Evolutionary conservation across 2,113 vertebrate genomes (phyloP), one percentile per base, ranked within the genome.

Genomic region (Eulemur macaco): DNA sequence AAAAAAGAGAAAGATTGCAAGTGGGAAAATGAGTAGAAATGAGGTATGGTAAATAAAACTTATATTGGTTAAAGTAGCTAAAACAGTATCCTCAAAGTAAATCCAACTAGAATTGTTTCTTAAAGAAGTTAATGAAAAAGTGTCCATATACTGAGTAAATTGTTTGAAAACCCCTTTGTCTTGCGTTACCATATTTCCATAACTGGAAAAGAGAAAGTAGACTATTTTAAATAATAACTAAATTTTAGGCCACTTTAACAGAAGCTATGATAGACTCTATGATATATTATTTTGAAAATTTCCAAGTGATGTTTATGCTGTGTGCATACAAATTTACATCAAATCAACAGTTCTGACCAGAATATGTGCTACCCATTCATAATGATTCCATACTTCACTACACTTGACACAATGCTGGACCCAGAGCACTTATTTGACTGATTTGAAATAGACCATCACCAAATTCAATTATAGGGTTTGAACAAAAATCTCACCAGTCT

Each of bases 11-110:
- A 80, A 63, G 3, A 37, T 81, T 84, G 4, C 20, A 84, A 78
- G 15, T 95, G 17, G 34, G 31, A n/a, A 95, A 97, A 86, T 68
- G 29, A 91, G 13, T 86, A 54, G 3, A 89, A 94, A 92, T 94
- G 14, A 54, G 23, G 9, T 63, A 84, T 52, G 27, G 69, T 83
- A 96, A 89, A 88, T 27, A 82, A 77, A 54, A 71, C 63, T 42
- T 18, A 56, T 47, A 13, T 84, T 42, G 2, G 2, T 27, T 31
- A 86, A 20, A 89, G 29, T 60, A 92, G 14, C 14, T 87, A 60
- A 82, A 76, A 47, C 2, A 54, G 8, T 82, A 10, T 54, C 8
- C n/a, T 82, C 5, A 77, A 90, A 78, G 50, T 87, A 69, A 93
- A 84, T 58, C 69, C 29, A 50, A 56, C 11, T 88, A 69, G 31